Evolutionary conservation across 2,797 vertebrate species (phyloP).

Genomic region (Peromyscus attwateri): DNA sequence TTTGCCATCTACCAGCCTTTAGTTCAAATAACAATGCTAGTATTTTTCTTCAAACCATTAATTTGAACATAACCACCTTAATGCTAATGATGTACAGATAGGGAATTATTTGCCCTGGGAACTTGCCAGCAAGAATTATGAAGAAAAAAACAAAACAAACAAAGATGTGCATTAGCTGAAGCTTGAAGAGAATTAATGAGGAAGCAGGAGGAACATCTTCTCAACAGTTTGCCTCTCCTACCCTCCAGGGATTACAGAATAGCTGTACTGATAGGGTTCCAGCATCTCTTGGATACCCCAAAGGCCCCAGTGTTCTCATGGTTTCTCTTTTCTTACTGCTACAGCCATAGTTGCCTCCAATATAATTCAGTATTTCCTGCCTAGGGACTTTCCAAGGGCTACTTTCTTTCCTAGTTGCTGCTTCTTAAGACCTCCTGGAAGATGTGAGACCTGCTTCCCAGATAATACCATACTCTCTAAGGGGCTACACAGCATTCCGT

Average conservation of each 20-base stretch:
- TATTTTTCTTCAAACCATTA: conserved; percentile 86
- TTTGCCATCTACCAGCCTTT: conserved; percentile 80
- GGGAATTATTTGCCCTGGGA: conserved; percentile 86
- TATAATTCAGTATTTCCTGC: neutral
- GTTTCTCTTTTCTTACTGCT: neutral
- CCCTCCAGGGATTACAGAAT: neutral
- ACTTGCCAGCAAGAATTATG: conserved; percentile 83
- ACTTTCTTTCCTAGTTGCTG: neutral
- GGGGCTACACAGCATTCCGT: neutral
- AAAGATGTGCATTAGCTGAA: conserved; percentile 72
- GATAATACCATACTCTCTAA: neutral
- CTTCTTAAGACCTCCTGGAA: neutral
- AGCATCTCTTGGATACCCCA: neutral
- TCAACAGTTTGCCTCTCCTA: neutral
- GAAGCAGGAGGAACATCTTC: neutral
- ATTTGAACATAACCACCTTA: conserved; percentile 87
- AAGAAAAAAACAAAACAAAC: neutral
- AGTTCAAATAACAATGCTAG: conserved; percentile 86
- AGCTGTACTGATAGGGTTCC: neutral
- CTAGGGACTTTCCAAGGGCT: neutral
- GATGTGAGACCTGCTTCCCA: neutral
- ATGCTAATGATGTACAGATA: conserved; percentile 83
- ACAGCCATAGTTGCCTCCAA: neutral
- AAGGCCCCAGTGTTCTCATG: neutral
- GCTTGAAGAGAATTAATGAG: conserved; percentile 37